Evolutionary conservation across 2,888 invertebrate genomes (phyloP).

Genomic region (Euzophera pinguis): DNA sequence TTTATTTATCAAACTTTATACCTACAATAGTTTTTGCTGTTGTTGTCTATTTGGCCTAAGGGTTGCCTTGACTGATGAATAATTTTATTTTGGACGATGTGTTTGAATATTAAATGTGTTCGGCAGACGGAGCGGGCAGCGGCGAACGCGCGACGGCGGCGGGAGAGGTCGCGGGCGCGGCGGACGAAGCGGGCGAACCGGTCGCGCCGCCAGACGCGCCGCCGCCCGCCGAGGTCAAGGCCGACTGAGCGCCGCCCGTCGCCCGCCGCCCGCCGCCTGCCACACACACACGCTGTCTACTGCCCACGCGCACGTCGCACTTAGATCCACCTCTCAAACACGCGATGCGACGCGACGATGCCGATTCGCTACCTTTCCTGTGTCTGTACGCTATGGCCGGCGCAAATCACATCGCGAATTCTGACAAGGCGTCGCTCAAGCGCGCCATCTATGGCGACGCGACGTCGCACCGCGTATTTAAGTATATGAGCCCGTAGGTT

Average conservation of each 20-base stretch:
- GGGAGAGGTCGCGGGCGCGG: constrained; percentile 31
- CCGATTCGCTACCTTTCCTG: not conserved
- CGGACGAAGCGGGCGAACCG: constrained; percentile 31
- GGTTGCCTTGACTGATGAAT: too few relatives aligned
- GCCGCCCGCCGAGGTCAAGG: constrained; percentile 47
- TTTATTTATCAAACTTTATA: too few relatives aligned
- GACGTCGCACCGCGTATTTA: not conserved
- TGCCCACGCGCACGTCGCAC: constrained; percentile 19
- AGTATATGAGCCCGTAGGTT: constrained; percentile 30
- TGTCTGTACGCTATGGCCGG: not conserved
- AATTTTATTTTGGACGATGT: not conserved
- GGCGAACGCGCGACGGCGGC: constrained; percentile 47
- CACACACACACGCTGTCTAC: constrained; percentile 24
- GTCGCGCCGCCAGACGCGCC: constrained; percentile 45
- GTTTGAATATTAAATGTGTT: not conserved
- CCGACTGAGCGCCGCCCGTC: constrained; percentile 40
- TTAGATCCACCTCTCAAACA: not conserved
- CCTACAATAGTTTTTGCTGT: too few relatives aligned
- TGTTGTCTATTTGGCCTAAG: too few relatives aligned
- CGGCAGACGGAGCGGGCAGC: constrained; percentile 36
- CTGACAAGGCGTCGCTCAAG: constrained; percentile 22
- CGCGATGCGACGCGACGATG: constrained; percentile 16
- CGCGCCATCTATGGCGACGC: constrained; percentile 34
- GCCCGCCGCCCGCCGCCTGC: constrained; percentile 17
- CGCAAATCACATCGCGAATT: not conserved